Evolutionary conservation across 2,113 vertebrate species (phyloP), one percentile per base, ranked within the genome.

Genomic region (Oceanites oceanicus): DNA sequence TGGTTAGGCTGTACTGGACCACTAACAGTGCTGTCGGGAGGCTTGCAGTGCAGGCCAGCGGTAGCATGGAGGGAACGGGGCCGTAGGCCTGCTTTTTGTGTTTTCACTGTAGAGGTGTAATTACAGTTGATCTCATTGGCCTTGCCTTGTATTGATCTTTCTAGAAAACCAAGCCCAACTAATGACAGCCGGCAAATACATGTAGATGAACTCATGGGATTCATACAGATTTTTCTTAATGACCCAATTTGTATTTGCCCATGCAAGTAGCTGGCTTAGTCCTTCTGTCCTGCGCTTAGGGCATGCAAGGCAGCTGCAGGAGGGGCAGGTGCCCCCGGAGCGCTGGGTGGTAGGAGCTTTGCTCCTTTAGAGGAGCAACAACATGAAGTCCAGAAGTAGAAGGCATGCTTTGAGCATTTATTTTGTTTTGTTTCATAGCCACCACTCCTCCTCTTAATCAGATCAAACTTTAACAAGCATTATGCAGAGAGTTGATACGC

Each of bases 1-100:
- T 10, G 11, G 11, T 15, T 59, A 27, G 81, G 25, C 30, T 75
- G 15, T 25, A 7, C 34, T 53, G 70, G 53, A n/a, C 29, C 27
- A 36, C 0, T 7, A n/a, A 4, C 2, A 4, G 11, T 14, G 30
- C 15, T 16, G 36, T 2, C 1, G 8, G 65, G 23, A 75, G 55
- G 56, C 32, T 44, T 36, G 34, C 23, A 59, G 36, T 2, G 23
- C 49, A 50, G 56, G 45, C 32, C 66, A 76, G 63, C 3, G 2
- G 30, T 7, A 14, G 30, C 17, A 10, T 2, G 21, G 49, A 2
- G 22, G 17, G 40, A 58, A 40, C 76, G 52, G 9, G 15, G 9
- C 14, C 12, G 23, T 7, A 11, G 22, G n/a, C 19, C 47, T 56
- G 47, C 19, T 68, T 32, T 26, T 53, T 40, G 17, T 21, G 11